Evolutionary conservation across 2,113 vertebrate genomes (phyloP).

Genomic region (Phylloscopus trochilus): DNA sequence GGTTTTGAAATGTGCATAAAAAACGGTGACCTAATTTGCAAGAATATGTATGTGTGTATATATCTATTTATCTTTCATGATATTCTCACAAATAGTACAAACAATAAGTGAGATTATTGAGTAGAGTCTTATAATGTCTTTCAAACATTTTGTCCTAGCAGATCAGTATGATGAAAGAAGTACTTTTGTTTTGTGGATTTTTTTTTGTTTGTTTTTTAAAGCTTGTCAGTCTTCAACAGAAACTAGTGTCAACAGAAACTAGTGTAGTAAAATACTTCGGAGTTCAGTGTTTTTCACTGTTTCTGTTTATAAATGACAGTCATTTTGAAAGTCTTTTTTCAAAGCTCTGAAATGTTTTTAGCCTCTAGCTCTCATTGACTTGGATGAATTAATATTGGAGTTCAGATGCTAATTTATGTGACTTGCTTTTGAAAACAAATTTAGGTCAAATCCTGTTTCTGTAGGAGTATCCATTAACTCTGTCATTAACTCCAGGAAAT

Average conservation of each 20-base stretch:
- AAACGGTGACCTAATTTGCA: not conserved
- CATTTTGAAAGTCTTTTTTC: not conserved
- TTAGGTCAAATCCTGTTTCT: conserved; percentile 39
- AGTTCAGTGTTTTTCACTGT: not conserved
- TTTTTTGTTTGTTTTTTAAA: not conserved
- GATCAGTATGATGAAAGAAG: not conserved
- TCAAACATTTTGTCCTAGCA: not conserved
- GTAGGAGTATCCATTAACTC: conserved; percentile 7
- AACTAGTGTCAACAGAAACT: not conserved
- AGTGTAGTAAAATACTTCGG: not conserved
- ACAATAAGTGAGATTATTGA: not conserved
- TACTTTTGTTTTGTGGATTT: not conserved
- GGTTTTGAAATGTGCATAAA: not conserved
- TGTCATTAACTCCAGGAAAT: conserved; percentile 4
- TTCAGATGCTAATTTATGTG: conserved; percentile 41
- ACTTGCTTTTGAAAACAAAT: conserved; percentile 33
- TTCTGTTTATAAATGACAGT: not conserved
- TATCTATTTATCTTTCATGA: not conserved
- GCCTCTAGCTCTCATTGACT: conserved; percentile 7
- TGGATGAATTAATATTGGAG: conserved; percentile 28
- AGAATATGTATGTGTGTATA: not conserved
- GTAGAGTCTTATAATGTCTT: not conserved
- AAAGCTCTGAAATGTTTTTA: conserved; percentile 10
- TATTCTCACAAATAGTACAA: not conserved
- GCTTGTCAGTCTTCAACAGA: not conserved